Conservation (phyloP, 2,113 vertebrate genomes). For the Microcebus lehilahytsara region DNA sequence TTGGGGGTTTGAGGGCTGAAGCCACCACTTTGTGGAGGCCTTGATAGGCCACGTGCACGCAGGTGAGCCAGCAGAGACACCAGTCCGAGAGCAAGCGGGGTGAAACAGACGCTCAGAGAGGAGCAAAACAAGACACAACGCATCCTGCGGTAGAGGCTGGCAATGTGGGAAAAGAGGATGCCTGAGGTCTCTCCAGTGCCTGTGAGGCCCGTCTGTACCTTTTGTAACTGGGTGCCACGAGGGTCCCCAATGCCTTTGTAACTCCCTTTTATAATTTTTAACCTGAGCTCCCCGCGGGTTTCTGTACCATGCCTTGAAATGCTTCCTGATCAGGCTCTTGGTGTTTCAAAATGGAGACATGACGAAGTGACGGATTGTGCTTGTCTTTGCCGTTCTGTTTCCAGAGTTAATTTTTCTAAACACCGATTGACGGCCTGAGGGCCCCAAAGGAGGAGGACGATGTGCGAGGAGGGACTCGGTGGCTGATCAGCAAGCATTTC, state of each 20-base stretch:
- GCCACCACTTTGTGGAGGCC: neutral
- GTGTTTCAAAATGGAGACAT: neutral
- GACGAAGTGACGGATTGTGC: neutral
- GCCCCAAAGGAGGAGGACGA: neutral
- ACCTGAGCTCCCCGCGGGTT: neutral
- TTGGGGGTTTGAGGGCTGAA: neutral
- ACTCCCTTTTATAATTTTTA: neutral
- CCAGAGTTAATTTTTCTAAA: conserved; percentile 15
- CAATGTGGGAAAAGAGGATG: neutral
- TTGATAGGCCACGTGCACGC: fast-evolving
- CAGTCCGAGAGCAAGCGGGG: neutral
- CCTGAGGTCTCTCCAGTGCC: neutral
- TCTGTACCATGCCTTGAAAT: neutral
- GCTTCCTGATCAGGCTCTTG: neutral
- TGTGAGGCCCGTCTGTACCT: neutral
- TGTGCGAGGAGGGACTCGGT: neutral
- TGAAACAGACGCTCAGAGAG: neutral
- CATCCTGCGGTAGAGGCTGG: neutral
- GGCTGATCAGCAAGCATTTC: neutral
- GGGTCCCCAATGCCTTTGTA: neutral
- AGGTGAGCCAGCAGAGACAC: neutral
- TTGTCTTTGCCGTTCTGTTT: neutral
- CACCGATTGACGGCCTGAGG: neutral
- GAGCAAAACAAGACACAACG: neutral
- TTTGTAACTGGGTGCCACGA: neutral